Conservation (phyloP, 2,888 invertebrate species). For the Ochropleura leucogaster region DNA sequence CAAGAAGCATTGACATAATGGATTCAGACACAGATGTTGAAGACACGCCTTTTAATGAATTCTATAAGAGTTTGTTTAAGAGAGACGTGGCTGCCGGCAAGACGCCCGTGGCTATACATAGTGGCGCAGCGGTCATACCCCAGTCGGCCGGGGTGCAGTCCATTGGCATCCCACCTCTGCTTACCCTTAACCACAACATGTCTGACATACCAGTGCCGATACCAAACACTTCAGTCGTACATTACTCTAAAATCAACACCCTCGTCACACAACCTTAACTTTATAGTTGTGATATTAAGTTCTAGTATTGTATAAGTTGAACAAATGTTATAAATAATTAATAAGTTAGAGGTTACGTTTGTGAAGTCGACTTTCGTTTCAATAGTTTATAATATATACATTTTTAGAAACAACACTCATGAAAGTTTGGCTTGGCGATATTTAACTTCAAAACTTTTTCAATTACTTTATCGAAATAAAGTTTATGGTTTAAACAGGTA, state of each 20-base stretch:
- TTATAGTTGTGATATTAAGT: neutral
- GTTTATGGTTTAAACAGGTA: neutral
- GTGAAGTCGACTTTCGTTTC: neutral
- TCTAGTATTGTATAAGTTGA: constrained; percentile 11
- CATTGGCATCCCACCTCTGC: constrained; percentile 79
- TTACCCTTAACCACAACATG: constrained; percentile 80
- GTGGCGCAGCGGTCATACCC: constrained; percentile 79
- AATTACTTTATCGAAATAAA: neutral
- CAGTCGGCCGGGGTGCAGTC: constrained; percentile 78
- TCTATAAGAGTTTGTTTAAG: constrained; percentile 63
- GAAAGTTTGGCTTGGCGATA: neutral
- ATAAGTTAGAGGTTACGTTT: neutral
- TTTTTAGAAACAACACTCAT: neutral
- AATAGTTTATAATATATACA: neutral
- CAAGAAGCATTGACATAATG: constrained; percentile 29
- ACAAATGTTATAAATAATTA: neutral
- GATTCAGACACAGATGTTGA: constrained; percentile 34
- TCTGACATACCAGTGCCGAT: constrained; percentile 84
- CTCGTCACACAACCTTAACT: constrained; percentile 69
- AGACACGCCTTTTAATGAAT: constrained; percentile 53
- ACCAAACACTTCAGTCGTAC: constrained; percentile 84
- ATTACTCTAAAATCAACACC: constrained; percentile 83
- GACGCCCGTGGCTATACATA: constrained; percentile 72
- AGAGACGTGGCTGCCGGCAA: constrained; percentile 60
- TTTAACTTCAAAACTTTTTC: neutral